Base-by-base conservation (phyloP, 2,888 invertebrate genomes). In the Notodonta dromedarius region DNA sequence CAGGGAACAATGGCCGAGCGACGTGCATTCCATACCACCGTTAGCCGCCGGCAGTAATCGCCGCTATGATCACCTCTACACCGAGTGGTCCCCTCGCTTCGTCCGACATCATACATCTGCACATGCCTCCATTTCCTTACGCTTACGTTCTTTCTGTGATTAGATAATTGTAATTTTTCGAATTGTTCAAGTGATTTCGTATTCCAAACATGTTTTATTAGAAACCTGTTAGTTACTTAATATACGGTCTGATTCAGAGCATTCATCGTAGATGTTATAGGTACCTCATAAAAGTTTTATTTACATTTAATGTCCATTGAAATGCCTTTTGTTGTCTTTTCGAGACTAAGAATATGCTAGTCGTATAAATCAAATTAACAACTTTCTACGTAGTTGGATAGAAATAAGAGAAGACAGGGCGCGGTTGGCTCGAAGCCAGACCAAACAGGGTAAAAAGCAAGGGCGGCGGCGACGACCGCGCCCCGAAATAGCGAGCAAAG, bases 391-490 rank as follows among this genome's bases (percentile, higher is more conserved):
- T 77, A 73, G 72, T 77, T 74, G 77, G 67, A 76, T 78, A 69
- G 78, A 72, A 76, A 79, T 82, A 80, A 83, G 79, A 86, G 85
- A 71, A 80, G 83, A 81, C 83, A 78, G 85, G 86, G 88, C 84
- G 87, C 83, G 84, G 84, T 88, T 93, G 92, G 93, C 91, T 77
- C 64, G 59, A 74, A 79, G 90, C 92, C 91, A 93, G 90, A 85
- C 85, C 86, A 91, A 92, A 92, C 87, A 91, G 91, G 91, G 92
- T 90, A 90, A 91, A 93, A 93, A 91, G 90, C 82, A 87, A 88
- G 88, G 87, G 84, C 80, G 88, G 74, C 85, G 87, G 80, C 89
- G 83, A 73, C 84, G 83, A 84, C 89, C 89, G 91, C 90, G 86
- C 92, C 93, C 84, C 84, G 84, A 92, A 89, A 92, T 92, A 92